These are phyloP conservation scores for Barnardius zonarius DNA, from an alignment of 2,113 vertebrate genomes.

Conservation along the genomic window DNA sequence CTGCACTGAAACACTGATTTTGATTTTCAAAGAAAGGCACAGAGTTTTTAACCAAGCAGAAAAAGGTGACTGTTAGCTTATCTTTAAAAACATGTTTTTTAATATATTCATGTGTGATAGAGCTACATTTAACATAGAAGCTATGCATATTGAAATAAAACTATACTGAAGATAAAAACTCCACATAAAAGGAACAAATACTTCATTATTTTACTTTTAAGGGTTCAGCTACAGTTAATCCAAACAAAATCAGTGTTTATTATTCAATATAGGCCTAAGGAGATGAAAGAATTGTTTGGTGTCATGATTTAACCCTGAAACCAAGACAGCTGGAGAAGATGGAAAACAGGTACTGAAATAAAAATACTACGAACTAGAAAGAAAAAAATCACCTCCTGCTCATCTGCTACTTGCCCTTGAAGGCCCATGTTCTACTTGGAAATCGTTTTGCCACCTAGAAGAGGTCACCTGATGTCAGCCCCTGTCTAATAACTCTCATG, in stretches of 20 bases:
- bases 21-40: constrained; percentile 6
- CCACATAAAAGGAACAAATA: background rate
- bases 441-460: background rate
- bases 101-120: background rate
- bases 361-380: background rate
- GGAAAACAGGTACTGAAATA: background rate
- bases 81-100: background rate
- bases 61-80: background rate
- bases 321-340: background rate
- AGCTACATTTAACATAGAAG: background rate
- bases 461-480: background rate
- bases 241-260: background rate
- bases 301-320: background rate
- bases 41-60: background rate
- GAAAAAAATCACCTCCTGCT: background rate
- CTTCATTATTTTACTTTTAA: background rate
- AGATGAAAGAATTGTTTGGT: background rate
- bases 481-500: background rate
- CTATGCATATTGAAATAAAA: background rate
- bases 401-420: background rate
- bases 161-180: background rate
- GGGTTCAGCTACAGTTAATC: background rate
- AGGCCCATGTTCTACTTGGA: background rate
- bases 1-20: background rate
- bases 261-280: background rate